Conservation (phyloP, 2,797 vertebrate species). For the Lithobates pipiens region DNA sequence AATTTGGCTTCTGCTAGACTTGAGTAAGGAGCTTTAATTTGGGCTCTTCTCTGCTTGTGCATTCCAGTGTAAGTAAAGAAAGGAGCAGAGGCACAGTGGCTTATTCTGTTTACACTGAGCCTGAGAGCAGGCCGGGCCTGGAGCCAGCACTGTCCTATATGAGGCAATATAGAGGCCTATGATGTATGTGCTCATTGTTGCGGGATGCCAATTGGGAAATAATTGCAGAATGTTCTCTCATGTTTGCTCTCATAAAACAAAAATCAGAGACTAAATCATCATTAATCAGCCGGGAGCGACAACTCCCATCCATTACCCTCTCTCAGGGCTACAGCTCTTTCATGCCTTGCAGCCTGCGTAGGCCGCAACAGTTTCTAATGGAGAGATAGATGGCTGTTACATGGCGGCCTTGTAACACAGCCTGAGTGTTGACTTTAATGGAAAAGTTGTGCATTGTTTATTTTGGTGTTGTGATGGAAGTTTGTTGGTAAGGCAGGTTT, state of each 20-base stretch:
- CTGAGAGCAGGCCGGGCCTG: slow-evolving; percentile 45
- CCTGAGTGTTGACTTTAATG: not conserved
- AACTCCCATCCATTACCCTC: slow-evolving; percentile 41
- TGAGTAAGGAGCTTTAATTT: slow-evolving; percentile 40
- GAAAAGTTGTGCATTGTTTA: no score
- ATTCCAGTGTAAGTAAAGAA: slow-evolving; percentile 53
- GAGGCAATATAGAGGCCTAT: slow-evolving; percentile 42
- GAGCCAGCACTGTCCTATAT: slow-evolving; percentile 54
- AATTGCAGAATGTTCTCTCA: slow-evolving; percentile 51
- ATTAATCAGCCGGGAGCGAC: slow-evolving; percentile 52
- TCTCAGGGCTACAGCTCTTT: slow-evolving; percentile 13
- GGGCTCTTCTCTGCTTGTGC: slow-evolving; percentile 24
- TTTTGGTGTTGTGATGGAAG: no score
- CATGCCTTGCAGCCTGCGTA: not conserved
- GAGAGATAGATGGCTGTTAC: not conserved
- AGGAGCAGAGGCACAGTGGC: slow-evolving; percentile 49
- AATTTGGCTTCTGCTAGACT: slow-evolving; percentile 79
- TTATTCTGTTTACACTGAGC: slow-evolving; percentile 53
- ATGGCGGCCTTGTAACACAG: not conserved
- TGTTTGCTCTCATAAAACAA: slow-evolving; percentile 58
- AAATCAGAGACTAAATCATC: slow-evolving; percentile 38
- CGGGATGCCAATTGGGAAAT: slow-evolving; percentile 55
- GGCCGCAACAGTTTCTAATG: not conserved
- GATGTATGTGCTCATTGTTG: slow-evolving; percentile 52
- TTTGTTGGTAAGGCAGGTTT: no score